Base-by-base conservation (phyloP, 2,113 vertebrate species). In the Cranoglanis bouderius region DNA sequence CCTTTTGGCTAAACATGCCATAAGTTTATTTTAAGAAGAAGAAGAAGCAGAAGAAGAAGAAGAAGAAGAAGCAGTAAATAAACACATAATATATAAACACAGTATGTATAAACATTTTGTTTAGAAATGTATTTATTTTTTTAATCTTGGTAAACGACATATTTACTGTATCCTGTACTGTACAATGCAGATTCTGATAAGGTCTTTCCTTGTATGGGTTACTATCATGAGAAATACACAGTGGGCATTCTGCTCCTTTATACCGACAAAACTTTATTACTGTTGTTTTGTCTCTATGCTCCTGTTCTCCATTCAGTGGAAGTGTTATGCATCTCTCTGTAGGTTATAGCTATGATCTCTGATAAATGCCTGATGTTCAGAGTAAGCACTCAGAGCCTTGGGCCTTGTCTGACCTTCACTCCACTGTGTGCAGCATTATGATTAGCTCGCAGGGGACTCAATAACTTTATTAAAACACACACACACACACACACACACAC, bases 1-100 rank as follows among this genome's bases (percentile, higher is more conserved):
- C 87, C 82, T 90, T n/a, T 87, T 85, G 89, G 82, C 43, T 7
- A 77, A 61, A 85, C 14, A n/a, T 59, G 32, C 24, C 0, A 49
- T 84, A 29, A 35, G 55, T 77, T 26, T 61, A 1, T 77, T 43
- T 46, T 9, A 38, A 75, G 4, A 51, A n/a, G 13, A n/a, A 78
- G 12, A n/a, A 6, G 46, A 13, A 77, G 26, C 43, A 12, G 21
- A 40, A 24, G 38, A 40, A 43, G 4, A 49, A n/a, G 13, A n/a
- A 78, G 12, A 16, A 29, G 46, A 13, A 77, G 26, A 75, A 43
- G 21, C 10, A 24, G 40, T 43, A 26, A 46, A 77, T 24, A 24
- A 77, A 74, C 70, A 40, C 16, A 40, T 40, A 40, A 9, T 35
- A 35, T 35, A 35, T 70, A 63, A 0, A 67, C 3, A 14, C 29